Evolutionary conservation across 1,140 invertebrate genomes (phyloP).

Genomic region (Pogonognathellus flavescens): DNA sequence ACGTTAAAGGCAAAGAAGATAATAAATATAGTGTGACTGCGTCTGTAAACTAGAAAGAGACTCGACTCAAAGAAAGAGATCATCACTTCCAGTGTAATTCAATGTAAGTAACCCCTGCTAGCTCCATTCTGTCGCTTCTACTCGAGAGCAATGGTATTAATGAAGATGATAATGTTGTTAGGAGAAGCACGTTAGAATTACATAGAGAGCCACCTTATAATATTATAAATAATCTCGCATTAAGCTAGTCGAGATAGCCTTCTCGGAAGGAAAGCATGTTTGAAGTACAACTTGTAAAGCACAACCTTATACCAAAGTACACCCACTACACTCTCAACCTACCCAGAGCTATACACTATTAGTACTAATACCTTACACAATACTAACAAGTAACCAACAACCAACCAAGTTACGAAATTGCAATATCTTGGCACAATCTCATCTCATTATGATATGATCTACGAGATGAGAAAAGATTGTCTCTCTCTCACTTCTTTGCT

Average conservation of each 20-base stretch:
- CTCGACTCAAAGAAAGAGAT: constrained; percentile 42
- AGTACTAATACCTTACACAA: neutral
- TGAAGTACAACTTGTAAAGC: neutral
- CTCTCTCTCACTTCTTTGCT: constrained; percentile 40
- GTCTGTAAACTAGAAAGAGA: neutral
- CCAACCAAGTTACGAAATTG: constrained; percentile 34
- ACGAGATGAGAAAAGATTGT: constrained; percentile 48
- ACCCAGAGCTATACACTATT: neutral
- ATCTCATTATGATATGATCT: constrained; percentile 50
- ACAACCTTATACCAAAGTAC: neutral
- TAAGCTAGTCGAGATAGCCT: neutral
- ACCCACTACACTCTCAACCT: neutral
- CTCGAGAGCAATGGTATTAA: constrained; percentile 29
- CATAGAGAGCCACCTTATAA: constrained; percentile 14
- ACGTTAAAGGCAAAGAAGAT: constrained; percentile 12
- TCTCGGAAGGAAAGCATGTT: neutral
- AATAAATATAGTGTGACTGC: constrained; percentile 10
- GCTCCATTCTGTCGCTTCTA: constrained; percentile 11
- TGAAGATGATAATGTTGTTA: constrained; percentile 49
- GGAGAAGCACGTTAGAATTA: constrained; percentile 38
- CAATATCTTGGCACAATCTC: constrained; percentile 51
- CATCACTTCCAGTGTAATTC: constrained; percentile 7
- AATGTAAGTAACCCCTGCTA: constrained; percentile 31
- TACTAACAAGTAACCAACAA: constrained; percentile 2
- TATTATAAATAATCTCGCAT: neutral